These are phyloP conservation scores for Argyrosomus japonicus DNA, from an alignment of 2,113 vertebrate genomes.

Conservation along the genomic window DNA sequence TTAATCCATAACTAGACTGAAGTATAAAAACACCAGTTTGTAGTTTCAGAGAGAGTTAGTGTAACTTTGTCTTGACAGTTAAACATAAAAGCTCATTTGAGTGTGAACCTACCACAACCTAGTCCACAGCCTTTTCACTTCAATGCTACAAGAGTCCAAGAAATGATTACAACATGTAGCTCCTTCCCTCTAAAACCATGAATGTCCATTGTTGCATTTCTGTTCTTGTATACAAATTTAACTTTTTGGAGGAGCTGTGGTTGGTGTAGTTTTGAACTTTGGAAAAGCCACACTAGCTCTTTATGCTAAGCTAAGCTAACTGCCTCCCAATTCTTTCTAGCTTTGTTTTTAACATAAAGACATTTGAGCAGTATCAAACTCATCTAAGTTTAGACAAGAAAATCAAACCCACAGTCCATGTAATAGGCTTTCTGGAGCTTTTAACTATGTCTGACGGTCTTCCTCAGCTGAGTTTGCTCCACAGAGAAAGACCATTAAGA, in stretches of 20 bases:
- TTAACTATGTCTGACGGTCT: not conserved
- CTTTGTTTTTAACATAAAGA: not conserved
- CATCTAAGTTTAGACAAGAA: not conserved
- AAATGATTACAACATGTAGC: too few relatives aligned
- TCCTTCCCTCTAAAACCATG: too few relatives aligned
- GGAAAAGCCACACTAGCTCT: not conserved
- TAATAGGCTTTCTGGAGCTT: not conserved
- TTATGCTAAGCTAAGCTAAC: too few relatives aligned
- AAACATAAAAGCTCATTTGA: not conserved
- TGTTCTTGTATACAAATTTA: too few relatives aligned
- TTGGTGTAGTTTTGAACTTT: not conserved
- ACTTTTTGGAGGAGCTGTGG: not conserved
- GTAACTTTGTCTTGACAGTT: not conserved
- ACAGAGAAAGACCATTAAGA: not conserved
- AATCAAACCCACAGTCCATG: not conserved
- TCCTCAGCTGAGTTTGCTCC: not conserved
- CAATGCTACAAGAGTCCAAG: too few relatives aligned
- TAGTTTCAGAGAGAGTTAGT: not conserved
- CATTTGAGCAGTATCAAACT: not conserved
- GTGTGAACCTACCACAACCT: not conserved
- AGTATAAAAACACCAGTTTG: not conserved
- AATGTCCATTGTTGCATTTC: too few relatives aligned
- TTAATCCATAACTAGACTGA: not conserved
- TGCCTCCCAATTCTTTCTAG: conserved; percentile 1
- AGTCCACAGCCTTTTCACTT: too few relatives aligned